A percentile compares a stretch with the other conserved stretches of the same genome.
These are phyloP conservation scores for Rostratula benghalensis DNA, from an alignment of 2,113 vertebrate genomes.

Conservation along the genomic window DNA sequence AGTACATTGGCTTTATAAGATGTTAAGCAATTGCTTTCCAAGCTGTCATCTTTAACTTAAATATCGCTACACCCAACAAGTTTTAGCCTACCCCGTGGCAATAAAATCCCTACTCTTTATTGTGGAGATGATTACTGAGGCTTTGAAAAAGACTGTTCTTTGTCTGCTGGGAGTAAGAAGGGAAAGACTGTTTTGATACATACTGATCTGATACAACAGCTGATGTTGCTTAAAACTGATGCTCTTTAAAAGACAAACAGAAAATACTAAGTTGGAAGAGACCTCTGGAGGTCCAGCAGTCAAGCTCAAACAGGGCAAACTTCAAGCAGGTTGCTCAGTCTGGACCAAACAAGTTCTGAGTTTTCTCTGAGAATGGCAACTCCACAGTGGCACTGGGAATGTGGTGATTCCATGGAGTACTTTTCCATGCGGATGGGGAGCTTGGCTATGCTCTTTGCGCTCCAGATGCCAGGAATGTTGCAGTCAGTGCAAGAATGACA, in stretches of 20 bases:
- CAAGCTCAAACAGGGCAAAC: not conserved
- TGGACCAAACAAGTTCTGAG: not conserved
- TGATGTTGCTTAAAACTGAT: not conserved
- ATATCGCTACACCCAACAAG: not conserved
- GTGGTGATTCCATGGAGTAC: not conserved
- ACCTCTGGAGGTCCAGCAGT: not conserved
- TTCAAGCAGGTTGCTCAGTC: not conserved
- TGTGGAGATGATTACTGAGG: not conserved
- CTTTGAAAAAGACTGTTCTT: not conserved
- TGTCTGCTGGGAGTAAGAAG: not conserved
- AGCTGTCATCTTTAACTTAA: not conserved
- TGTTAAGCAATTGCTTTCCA: not conserved
- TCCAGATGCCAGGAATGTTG: not conserved
- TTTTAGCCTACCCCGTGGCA: not conserved
- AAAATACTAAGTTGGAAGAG: not conserved
- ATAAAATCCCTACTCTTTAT: not conserved
- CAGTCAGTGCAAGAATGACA: not conserved
- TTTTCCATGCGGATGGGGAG: not conserved
- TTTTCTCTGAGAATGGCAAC: not conserved
- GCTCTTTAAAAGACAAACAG: not conserved
- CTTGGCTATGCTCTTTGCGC: not conserved
- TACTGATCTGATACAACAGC: not conserved
- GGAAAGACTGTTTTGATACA: not conserved
- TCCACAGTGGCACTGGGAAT: not conserved
- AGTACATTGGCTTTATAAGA: not conserved